phyloP scores from a whole-genome alignment of 1,140 invertebrate species.

The Hylyphantes graminicola region DNA sequence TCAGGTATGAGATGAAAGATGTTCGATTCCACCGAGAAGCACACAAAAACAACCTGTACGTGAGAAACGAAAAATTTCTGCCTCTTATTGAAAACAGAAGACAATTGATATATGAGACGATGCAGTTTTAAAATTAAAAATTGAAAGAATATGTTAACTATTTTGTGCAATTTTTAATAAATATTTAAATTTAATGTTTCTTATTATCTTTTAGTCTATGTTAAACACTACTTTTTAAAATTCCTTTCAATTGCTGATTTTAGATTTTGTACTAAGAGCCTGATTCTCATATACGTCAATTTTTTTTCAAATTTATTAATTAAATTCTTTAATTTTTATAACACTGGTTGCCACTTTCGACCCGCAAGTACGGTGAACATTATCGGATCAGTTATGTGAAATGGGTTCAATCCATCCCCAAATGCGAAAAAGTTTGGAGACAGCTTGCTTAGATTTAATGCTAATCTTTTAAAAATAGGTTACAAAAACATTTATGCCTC shows the following conservation, averaged over 20 bases:
- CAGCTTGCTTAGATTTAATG: no score
- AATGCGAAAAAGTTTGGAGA: no score
- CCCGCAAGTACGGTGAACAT: no score
- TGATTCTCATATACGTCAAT: no score
- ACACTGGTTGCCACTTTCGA: no score
- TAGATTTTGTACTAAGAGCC: neutral
- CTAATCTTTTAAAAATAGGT: no score
- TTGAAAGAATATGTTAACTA: neutral
- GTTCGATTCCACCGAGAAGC: slow-evolving; percentile 14
- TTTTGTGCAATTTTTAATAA: neutral
- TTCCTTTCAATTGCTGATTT: neutral
- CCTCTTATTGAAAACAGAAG: slow-evolving; percentile 11
- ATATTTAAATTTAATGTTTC: neutral
- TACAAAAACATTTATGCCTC: no score
- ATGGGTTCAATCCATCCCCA: no score
- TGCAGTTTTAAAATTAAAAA: neutral
- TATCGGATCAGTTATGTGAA: no score
- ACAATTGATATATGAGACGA: slow-evolving; percentile 8
- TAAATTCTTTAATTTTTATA: no score
- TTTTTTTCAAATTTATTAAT: no score
- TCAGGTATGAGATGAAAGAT: slow-evolving; percentile 38
- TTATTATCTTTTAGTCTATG: neutral
- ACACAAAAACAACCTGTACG: neutral
- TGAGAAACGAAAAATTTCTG: slow-evolving; percentile 23
- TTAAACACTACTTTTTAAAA: neutral